phyloP scores from a whole-genome alignment of 1,140 invertebrate species.

The Psilanteris sp. region DNA sequence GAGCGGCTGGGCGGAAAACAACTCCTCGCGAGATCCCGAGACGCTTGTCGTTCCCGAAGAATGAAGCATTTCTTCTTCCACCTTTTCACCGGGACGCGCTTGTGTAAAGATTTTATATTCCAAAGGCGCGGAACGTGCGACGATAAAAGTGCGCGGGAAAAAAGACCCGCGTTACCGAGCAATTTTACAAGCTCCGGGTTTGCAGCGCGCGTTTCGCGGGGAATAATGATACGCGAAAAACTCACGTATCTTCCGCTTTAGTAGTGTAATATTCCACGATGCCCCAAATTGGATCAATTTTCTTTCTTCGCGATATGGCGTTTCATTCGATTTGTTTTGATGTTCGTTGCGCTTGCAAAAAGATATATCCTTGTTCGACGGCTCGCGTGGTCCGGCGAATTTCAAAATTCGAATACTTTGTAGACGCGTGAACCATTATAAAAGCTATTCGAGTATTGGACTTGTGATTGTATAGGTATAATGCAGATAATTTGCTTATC shows the following conservation, averaged over 20 bases:
- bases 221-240: conserved; percentile 33
- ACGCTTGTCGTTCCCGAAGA: conserved; percentile 50
- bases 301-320: too few relatives aligned
- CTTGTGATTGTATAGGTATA: conserved; percentile 28
- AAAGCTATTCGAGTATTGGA: conserved; percentile 37
- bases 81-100: conserved; percentile 17
- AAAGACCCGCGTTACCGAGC: conserved; percentile 13
- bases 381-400: too few relatives aligned
- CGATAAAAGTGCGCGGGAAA: conserved; percentile 49
- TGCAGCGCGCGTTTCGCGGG: conserved; percentile 24
- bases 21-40: conserved; percentile 48
- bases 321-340: too few relatives aligned
- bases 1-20: conserved; percentile 55
- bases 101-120: conserved; percentile 62
- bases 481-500: conserved; percentile 51
- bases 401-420: too few relatives aligned
- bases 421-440: too few relatives aligned
- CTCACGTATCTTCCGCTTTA: conserved; percentile 17
- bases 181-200: conserved; percentile 41
- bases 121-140: conserved; percentile 30
- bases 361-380: too few relatives aligned
- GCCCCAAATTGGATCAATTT: conserved; percentile 30
- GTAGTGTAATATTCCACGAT: conserved; percentile 1
- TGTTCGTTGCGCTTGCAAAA: too few relatives aligned
- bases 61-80: conserved; percentile 39